A percentile compares a stretch with the other conserved stretches of the same genome.
Conservation (phyloP, 2,888 invertebrate species). For the Apamea anceps region DNA sequence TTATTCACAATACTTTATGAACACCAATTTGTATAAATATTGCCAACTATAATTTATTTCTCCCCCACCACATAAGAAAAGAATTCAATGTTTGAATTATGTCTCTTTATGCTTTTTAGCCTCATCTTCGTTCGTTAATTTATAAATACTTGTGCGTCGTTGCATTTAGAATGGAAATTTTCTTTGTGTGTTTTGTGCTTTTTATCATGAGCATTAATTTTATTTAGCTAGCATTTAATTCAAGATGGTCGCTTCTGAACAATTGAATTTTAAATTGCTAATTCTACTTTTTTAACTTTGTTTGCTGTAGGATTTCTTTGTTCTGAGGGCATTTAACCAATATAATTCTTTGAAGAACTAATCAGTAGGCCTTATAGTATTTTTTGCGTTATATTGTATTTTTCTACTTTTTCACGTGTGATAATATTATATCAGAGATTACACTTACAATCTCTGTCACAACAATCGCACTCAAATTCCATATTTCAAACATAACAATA, state of each 20-base stretch:
- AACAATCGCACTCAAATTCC: constrained; percentile 53
- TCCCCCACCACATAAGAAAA: constrained; percentile 40
- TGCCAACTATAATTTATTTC: constrained; percentile 45
- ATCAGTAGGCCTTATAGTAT: background rate
- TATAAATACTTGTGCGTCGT: constrained; percentile 54
- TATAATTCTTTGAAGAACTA: background rate
- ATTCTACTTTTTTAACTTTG: constrained; percentile 3
- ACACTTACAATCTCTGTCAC: constrained; percentile 32
- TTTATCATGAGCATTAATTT: constrained; percentile 48
- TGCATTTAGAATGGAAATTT: constrained; percentile 58
- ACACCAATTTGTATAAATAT: constrained; percentile 56
- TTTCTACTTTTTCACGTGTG: background rate
- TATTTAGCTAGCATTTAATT: constrained; percentile 39
- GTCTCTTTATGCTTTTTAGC: constrained; percentile 24
- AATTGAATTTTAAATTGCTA: constrained; percentile 23
- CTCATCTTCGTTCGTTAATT: constrained; percentile 49
- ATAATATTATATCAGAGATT: too few relatives aligned
- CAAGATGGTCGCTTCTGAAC: constrained; percentile 17
- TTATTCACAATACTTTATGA: constrained; percentile 51
- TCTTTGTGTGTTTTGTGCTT: constrained; percentile 32
- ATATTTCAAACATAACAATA: constrained; percentile 63
- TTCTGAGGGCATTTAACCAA: background rate
- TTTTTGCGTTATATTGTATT: too few relatives aligned
- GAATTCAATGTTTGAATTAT: constrained; percentile 51
- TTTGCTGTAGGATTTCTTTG: constrained; percentile 4